phyloP scores from a whole-genome alignment of 2,113 vertebrate genomes.

The Guaruba guarouba region DNA sequence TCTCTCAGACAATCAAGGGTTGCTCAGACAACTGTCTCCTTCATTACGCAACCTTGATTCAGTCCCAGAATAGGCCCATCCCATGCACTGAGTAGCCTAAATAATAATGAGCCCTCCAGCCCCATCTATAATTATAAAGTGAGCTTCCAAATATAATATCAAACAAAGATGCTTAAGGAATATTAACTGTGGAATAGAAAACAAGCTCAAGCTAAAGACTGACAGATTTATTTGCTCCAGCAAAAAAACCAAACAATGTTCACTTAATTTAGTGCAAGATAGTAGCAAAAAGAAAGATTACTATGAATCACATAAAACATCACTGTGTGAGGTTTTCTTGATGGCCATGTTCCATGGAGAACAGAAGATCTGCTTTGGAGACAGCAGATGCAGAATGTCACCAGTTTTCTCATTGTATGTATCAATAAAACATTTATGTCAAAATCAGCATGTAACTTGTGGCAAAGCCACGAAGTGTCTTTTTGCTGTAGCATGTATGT shows the following conservation, averaged over 20 bases:
- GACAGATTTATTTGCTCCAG: conserved; percentile 15
- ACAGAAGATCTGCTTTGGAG: neutral
- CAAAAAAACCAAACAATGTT: neutral
- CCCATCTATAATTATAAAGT: neutral
- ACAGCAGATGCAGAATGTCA: neutral
- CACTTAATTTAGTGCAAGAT: neutral
- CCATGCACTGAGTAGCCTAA: neutral
- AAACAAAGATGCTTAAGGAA: neutral
- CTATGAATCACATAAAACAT: neutral
- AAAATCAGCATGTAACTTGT: neutral
- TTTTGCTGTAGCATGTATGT: neutral
- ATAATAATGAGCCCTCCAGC: neutral
- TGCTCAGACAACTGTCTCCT: conserved; percentile 3
- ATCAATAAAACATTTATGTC: neutral
- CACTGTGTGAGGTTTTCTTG: neutral
- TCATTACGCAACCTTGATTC: neutral
- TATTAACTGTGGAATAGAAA: neutral
- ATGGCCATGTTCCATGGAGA: neutral
- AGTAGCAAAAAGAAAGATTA: neutral
- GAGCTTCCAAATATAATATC: neutral
- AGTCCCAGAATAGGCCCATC: neutral
- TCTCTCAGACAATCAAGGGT: neutral
- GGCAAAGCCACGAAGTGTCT: neutral
- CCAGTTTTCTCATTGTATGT: neutral
- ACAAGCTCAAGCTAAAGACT: neutral